Evolutionary conservation across 2,113 vertebrate genomes (phyloP).

Genomic region (Dunckerocampus dactyliophorus): DNA sequence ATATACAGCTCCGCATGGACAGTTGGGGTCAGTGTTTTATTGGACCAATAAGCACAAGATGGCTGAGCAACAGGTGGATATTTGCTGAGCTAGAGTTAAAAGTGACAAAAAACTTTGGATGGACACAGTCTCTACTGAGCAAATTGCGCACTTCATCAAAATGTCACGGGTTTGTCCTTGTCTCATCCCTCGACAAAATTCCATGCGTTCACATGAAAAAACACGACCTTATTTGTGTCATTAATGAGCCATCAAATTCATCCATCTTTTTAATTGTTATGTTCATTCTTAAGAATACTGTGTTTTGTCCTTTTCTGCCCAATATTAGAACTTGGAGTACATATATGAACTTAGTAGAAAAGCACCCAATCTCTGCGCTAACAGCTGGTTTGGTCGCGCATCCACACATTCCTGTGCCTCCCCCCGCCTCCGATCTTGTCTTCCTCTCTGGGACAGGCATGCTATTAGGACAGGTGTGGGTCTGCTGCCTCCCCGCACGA

Average conservation of each 20-base stretch:
- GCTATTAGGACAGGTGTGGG: conserved; percentile 63
- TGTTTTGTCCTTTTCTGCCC: not conserved
- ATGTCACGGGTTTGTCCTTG: not conserved
- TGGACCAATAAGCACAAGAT: not conserved
- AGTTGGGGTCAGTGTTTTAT: too few relatives aligned
- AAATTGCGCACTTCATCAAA: not conserved
- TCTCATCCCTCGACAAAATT: not conserved
- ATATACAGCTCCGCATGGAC: conserved; percentile 5
- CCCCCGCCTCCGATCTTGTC: conserved; percentile 32
- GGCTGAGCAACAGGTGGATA: conserved; percentile 21
- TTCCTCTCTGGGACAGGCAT: conserved; percentile 33
- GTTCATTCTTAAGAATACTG: not conserved
- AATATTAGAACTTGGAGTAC: not conserved
- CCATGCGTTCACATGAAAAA: not conserved
- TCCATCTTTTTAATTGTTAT: too few relatives aligned
- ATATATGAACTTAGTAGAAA: conserved; percentile 7
- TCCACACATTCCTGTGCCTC: conserved; percentile 41
- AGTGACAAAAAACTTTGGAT: too few relatives aligned
- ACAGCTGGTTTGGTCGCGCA: conserved; percentile 51
- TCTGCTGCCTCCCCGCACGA: conserved; percentile 46
- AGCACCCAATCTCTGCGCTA: conserved; percentile 15
- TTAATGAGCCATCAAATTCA: too few relatives aligned
- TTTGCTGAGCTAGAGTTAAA: not conserved
- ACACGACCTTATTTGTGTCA: too few relatives aligned
- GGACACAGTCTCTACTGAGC: not conserved